These are phyloP conservation scores for Leptodactylus fallax DNA, from an alignment of 2,797 vertebrate genomes.

Conservation along the genomic window DNA sequence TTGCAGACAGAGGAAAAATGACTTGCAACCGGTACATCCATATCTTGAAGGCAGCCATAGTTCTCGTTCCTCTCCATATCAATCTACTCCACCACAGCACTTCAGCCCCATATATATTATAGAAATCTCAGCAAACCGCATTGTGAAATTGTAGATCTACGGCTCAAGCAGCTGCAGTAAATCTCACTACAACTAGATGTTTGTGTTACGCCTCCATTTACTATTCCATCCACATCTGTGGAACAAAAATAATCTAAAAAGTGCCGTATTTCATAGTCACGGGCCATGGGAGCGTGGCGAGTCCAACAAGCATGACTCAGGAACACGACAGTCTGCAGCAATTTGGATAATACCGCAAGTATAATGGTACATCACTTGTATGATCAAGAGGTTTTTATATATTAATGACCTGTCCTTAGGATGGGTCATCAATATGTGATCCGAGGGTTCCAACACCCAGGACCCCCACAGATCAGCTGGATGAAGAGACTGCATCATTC, in stretches of 20 bases:
- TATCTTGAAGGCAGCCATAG: background rate
- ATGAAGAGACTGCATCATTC: too few species aligned
- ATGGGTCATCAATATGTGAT: too few species aligned
- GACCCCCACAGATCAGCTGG: too few species aligned
- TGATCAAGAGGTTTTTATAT: too few species aligned
- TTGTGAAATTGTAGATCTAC: conserved; percentile 13
- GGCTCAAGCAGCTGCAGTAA: conserved; percentile 15
- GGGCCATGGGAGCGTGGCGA: background rate
- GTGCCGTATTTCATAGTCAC: conserved; percentile 3
- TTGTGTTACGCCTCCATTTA: conserved; percentile 22
- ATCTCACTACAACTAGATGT: conserved; percentile 8
- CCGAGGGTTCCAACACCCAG: too few species aligned
- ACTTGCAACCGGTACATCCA: background rate
- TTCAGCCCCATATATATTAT: background rate
- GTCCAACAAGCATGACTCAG: background rate
- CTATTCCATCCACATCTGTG: conserved; percentile 12
- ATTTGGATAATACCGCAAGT: background rate
- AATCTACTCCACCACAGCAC: background rate
- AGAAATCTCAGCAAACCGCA: conserved; percentile 20
- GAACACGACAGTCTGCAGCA: background rate
- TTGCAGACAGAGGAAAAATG: background rate
- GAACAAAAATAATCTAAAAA: background rate
- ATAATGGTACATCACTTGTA: background rate
- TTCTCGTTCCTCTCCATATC: background rate
- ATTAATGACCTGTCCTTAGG: too few species aligned